Evolutionary conservation across 2,113 vertebrate genomes (phyloP), one percentile per base, ranked within the genome.

Genomic region (Pao palembangensis): DNA sequence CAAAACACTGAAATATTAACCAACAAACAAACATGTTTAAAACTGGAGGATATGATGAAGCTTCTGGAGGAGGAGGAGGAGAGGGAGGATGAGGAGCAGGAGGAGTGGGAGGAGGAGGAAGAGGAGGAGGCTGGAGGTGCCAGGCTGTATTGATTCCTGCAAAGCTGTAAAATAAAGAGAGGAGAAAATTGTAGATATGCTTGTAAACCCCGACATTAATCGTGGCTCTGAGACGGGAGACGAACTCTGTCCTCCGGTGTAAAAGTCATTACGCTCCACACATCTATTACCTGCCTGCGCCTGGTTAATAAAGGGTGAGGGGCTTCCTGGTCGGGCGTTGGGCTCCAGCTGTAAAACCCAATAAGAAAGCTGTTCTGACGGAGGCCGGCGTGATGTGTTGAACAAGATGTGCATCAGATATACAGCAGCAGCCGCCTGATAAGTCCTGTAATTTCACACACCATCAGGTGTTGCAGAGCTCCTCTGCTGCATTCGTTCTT

Each of bases 191-290:
- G 2, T 21, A 47, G 23, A 44, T 43, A 21, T 50, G 21, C 58
- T 41, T 18, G 46, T 55, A 59, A 71, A 67, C 51, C 3, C 49
- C 34, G 5, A 19, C 59, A 52, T 67, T 51, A 55, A 67, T 34
- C 4, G 23, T 1, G 46, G 19, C 59, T 46, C 51, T 23, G 44
- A 47, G 58, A 52, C 7, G 42, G 15, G 28, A 43, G 42, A 44
- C 11, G 2, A 55, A 43, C 73, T 65, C 28, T 28, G 64, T 25
- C 50, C 50, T 54, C 58, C 14, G 42, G 17, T 43, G 52, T 41
- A 59, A 43, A 55, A 60, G 46, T 68, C 56, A 64, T 49, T 55
- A 48, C 21, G 10, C 42, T 4, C 6, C 25, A 23, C 60, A 67
- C 55, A 54, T 74, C 38, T 58, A 51, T 75, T 55, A 58, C 31